A percentile compares a stretch with the other conserved stretches of the same genome.
These are phyloP conservation scores for Eumerus sabulonum DNA, from an alignment of 2,888 invertebrate species.

Conservation along the genomic window DNA sequence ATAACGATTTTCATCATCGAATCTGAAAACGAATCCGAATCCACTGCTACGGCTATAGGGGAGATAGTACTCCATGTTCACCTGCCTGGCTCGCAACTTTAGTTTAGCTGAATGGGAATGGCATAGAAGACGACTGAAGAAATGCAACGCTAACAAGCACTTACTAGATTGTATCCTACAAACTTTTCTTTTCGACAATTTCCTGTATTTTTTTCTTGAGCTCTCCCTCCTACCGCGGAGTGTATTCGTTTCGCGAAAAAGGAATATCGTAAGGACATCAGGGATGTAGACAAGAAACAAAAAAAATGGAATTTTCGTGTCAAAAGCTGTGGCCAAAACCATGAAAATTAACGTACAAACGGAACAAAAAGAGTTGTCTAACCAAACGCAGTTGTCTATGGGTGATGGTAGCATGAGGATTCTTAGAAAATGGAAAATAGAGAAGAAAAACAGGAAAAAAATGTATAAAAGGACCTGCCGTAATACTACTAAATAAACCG, in stretches of 20 bases:
- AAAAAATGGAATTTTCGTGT: conserved; percentile 34
- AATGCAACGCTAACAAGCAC: conserved; percentile 66
- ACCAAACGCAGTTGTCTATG: conserved; percentile 37
- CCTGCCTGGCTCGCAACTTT: conserved; percentile 20
- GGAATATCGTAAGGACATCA: too few relatives aligned
- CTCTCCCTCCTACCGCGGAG: background rate
- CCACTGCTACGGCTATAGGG: background rate
- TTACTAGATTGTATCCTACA: conserved; percentile 55
- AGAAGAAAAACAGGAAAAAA: conserved; percentile 21
- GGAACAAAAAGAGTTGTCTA: conserved; percentile 6
- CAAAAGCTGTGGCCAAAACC: conserved; percentile 60
- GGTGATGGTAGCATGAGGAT: conserved; percentile 35
- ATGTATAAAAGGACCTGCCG: conserved; percentile 56
- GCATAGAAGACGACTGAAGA: conserved; percentile 27
- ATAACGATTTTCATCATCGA: conserved; percentile 33
- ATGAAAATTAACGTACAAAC: conserved; percentile 59
- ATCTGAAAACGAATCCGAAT: conserved; percentile 6
- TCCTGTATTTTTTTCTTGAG: background rate
- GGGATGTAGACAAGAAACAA: conserved; percentile 3
- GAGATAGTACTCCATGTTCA: background rate
- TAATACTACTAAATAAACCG: conserved; percentile 68
- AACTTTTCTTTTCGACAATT: conserved; percentile 32
- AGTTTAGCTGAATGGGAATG: conserved; percentile 18
- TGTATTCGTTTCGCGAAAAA: too few relatives aligned
- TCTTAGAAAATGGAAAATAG: conserved; percentile 20